phyloP scores from a whole-genome alignment of 2,888 invertebrate species.

The Acanthosepion lycidas region DNA sequence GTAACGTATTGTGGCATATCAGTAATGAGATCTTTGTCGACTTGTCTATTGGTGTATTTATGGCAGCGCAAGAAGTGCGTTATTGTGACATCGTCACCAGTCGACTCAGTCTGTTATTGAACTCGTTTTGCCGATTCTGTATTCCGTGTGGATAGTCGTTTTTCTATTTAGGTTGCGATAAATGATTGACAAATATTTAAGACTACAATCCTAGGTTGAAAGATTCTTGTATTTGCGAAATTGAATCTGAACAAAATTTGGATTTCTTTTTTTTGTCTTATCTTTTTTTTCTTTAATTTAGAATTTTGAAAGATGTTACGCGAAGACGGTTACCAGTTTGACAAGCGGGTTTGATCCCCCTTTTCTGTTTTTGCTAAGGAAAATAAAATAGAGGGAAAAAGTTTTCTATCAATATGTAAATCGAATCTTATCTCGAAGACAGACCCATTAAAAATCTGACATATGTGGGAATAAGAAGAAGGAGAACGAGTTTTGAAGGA shows the following conservation, averaged over 20 bases:
- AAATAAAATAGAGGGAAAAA: neutral
- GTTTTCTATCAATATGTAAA: conserved; percentile 33
- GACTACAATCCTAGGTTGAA: neutral
- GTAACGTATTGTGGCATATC: too few relatives aligned
- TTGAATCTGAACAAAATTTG: neutral
- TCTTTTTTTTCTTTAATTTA: neutral
- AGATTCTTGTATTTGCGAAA: neutral
- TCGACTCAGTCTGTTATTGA: too few relatives aligned
- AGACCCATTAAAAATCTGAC: neutral
- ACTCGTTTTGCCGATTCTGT: neutral
- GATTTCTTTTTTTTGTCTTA: neutral
- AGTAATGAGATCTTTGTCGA: too few relatives aligned
- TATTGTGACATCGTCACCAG: too few relatives aligned
- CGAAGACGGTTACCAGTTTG: neutral
- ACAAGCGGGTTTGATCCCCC: neutral
- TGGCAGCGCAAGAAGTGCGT: too few relatives aligned
- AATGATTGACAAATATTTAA: neutral
- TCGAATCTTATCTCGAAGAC: neutral
- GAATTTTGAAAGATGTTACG: neutral
- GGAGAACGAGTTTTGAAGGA: too few relatives aligned
- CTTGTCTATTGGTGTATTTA: too few relatives aligned
- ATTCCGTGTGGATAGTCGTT: neutral
- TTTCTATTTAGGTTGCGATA: neutral
- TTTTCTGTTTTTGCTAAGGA: neutral
- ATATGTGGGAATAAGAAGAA: neutral